Evolutionary conservation across 92 coral and sea anemone genomes (phyloP).

Genomic region (Zoanthus solanderi): DNA sequence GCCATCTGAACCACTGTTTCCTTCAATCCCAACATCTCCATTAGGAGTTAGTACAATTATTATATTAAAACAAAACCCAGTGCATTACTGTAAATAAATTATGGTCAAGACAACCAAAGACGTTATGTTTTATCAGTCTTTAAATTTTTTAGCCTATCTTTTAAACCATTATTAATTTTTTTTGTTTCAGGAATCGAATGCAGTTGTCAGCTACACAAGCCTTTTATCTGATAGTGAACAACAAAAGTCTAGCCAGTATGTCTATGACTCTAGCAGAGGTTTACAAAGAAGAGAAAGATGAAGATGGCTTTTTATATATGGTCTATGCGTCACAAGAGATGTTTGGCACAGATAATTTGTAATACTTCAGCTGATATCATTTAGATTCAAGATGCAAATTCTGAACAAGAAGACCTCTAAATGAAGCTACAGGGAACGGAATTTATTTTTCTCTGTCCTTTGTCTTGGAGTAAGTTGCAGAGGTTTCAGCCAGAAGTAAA

Average conservation of each 20-base stretch:
- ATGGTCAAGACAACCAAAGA: not conserved
- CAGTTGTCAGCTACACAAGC: conserved; percentile 95
- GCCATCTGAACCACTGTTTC: no score
- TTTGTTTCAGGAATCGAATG: conserved; percentile 88
- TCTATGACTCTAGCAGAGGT: conserved; percentile 98
- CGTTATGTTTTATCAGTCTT: not conserved
- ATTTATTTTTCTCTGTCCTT: not conserved
- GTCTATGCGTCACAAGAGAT: conserved; percentile 99
- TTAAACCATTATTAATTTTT: not conserved
- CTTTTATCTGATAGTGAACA: conserved; percentile 97
- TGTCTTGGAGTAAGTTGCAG: not conserved
- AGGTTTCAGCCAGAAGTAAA: no score
- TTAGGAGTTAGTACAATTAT: no score
- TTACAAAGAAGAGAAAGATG: conserved; percentile 98
- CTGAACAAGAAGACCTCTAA: not conserved
- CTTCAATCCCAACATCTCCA: no score
- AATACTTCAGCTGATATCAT: not conserved
- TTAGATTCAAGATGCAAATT: not conserved
- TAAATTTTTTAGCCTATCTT: not conserved
- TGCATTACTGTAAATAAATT: no score
- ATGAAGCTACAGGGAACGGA: not conserved
- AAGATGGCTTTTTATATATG: conserved; percentile 99
- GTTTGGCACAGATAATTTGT: conserved; percentile 81
- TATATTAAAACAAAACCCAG: no score
- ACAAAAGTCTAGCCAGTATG: conserved; percentile 99